Evolutionary conservation across 2,113 vertebrate species (phyloP), one percentile per base, ranked within the genome.

Genomic region (Tachycineta bicolor): DNA sequence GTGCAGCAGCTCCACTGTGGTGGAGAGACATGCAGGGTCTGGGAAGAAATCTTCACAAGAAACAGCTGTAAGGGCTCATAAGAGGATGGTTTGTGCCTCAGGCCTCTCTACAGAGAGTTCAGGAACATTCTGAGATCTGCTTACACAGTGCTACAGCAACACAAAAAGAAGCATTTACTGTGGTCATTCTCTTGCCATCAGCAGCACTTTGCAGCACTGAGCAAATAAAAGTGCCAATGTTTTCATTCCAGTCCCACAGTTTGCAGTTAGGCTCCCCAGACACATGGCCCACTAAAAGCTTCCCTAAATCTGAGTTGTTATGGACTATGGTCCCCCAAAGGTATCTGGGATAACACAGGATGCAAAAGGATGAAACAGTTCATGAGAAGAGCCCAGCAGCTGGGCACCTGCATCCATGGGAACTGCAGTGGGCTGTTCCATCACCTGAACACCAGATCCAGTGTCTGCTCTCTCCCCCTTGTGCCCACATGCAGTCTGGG

Each of bases 101-200:
- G 23, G 1, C 4, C 24, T 26, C 49, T 24, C 70, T n/a, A 6
- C 7, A 15, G 21, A 20, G 8, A 20, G 8, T 6, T 56, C 9
- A 43, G 55, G 39, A 59, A 33, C 16, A 2, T 13, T n/a, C 29
- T 59, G 41, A 6, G 8, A 6, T 16, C 49, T 22, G 31, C 31
- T 82, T 44, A 24, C 34, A 12, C 16, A 22, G 3, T 11, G 59
- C 64, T 59, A 24, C 71, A 60, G 55, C 34, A 29, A 13, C 8
- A 10, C 2, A 9, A 29, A 33, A 44, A 59, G 39, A 18, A n/a
- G 49, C 0, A 0, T 24, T 74, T 37, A 1, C 41, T 33, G 25
- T 2, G 33, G 34, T 49, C 49, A 34, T 63, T 63, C 25, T 43
- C 29, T 31, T 64, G 43, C 43, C 41, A 34, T 21, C 13, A 9